Evolutionary conservation across 1,140 invertebrate genomes (phyloP).

Genomic region (Zaprionus ghesquierei): DNA sequence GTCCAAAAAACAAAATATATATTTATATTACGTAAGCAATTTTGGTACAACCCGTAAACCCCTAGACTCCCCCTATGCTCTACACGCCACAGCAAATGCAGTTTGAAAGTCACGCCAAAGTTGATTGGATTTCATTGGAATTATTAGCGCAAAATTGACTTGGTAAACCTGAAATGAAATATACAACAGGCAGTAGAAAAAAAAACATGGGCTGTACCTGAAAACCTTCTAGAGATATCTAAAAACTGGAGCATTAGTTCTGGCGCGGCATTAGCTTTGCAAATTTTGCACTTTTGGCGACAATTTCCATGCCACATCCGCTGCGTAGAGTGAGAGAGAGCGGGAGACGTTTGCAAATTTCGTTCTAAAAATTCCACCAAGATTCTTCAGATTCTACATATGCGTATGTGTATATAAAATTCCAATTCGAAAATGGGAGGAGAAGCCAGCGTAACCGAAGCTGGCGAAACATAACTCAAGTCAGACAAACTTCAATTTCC

Average conservation of each 20-base stretch:
- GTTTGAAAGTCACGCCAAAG: constrained; percentile 35
- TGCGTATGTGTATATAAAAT: constrained; percentile 5
- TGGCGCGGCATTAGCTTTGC: constrained; percentile 56
- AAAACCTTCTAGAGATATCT: neutral
- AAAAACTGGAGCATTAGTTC: constrained; percentile 13
- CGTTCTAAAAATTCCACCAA: constrained; percentile 9
- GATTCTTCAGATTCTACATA: constrained; percentile 5
- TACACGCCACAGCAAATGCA: constrained; percentile 14
- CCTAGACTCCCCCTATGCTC: neutral
- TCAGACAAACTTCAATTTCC: constrained; percentile 63
- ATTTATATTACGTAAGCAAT: constrained; percentile 59
- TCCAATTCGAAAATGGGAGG: neutral
- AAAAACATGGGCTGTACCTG: too few relatives aligned
- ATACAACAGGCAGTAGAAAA: constrained; percentile 68
- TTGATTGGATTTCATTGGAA: constrained; percentile 39
- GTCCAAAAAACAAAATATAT: neutral
- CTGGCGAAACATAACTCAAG: constrained; percentile 57
- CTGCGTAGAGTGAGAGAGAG: too few relatives aligned
- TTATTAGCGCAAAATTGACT: constrained; percentile 29
- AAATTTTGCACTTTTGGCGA: constrained; percentile 69
- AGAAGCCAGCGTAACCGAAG: neutral
- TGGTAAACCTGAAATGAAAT: constrained; percentile 53
- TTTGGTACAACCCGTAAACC: constrained; percentile 19
- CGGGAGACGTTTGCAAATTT: constrained; percentile 11
- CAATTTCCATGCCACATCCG: constrained; percentile 54